Base-by-base conservation (phyloP, 1,140 invertebrate species). In the Zaprionus kolodkinae region DNA sequence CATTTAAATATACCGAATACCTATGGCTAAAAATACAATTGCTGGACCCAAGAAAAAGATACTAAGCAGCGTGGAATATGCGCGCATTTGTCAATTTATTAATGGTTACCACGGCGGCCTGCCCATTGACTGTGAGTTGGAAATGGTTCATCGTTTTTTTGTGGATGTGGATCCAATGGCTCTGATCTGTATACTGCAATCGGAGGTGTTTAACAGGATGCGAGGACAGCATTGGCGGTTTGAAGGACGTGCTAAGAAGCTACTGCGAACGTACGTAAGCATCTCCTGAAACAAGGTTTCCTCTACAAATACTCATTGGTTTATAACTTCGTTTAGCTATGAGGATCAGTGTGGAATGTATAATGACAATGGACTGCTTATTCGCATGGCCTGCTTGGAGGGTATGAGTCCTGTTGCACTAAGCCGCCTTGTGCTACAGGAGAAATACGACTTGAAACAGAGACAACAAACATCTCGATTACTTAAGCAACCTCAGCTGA, bases 401-500 rank as follows among this genome's bases (percentile, higher is more conserved):
- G 93, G 94, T 38, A 92, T 95, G 35, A 94, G 94, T 36, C 96
- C 96, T 10, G 94, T 95, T 48, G 90, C 96, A 33, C 89, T 96
- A 27, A 95, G 95, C 30, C 94, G 95, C 81, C 90, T 95, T 27
- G 93, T 97, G 45, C 85, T 97, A 17, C 95, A 96, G 80, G 93
- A 94, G 76, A 94, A 95, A 91, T 93, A 93, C 43, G 76, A 84
- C 7, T 56, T 86, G 10, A 74, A 71, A 13, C 81, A 92, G 56
- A 93, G 90, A 70, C 55, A 63, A 6, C 90, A 93, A 69, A 81
- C 96, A 5, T 94, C 93, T 38, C 93, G 94, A 50, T 85, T 95
- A 52, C 91, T 97, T 66, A 95, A 94, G 80, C 94, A 96, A 83
- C 95, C 96, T 4, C 93, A 94, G 48, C 80, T 95, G 12, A 96